Conservation (phyloP, 2,113 vertebrate species). For the Sinocyclocheilus anshuiensis region DNA sequence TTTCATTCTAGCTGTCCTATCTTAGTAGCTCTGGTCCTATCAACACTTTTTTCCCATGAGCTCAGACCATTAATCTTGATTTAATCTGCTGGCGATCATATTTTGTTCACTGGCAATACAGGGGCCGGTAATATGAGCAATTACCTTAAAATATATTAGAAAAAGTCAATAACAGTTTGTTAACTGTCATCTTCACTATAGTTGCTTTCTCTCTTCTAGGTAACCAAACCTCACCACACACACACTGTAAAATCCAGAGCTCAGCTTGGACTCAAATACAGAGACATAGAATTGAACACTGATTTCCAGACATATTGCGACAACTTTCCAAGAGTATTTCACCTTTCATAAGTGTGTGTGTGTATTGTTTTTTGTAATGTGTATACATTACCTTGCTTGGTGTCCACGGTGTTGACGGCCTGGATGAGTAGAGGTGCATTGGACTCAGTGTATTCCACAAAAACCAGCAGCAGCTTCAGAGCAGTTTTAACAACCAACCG, state of each 20-base stretch:
- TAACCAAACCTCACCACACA: conserved; percentile 56
- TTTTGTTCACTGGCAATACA: not conserved
- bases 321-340: not conserved
- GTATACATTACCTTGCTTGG: conserved; percentile 36
- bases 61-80: not conserved
- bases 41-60: not conserved
- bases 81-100: not conserved
- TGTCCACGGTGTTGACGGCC: conserved; percentile 37
- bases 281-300: not conserved
- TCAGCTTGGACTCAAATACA: not conserved
- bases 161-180: not conserved
- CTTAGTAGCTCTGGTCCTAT: not conserved
- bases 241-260: conserved; percentile 37
- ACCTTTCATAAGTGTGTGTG: not conserved
- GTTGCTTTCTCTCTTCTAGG: conserved; percentile 33
- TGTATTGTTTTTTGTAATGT: conserved; percentile 16
- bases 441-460: conserved; percentile 93
- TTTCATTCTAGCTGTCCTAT: not conserved
- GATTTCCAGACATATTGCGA: not conserved
- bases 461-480: conserved; percentile 93
- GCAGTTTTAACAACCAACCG: conserved; percentile 96
- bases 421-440: conserved; percentile 40
- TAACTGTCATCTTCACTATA: not conserved
- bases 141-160: not conserved
- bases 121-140: not conserved